These are phyloP conservation scores for Anoura caudifer DNA, from an alignment of 2,113 vertebrate species.

Conservation along the genomic window DNA sequence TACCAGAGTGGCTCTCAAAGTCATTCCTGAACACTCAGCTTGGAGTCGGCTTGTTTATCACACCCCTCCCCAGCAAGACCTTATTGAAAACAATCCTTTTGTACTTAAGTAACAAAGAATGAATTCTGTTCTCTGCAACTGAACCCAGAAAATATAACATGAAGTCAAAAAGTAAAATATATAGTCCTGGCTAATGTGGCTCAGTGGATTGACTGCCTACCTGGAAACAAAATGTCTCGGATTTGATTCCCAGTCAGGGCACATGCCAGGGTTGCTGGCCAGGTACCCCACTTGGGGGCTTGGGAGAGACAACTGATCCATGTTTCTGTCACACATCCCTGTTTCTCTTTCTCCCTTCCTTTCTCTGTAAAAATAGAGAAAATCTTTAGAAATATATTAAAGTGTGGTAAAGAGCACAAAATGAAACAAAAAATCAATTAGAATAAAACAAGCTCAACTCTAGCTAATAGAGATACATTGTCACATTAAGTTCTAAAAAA, in stretches of 20 bases:
- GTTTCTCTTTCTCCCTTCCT: too few species aligned
- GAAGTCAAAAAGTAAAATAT: constrained; percentile 14
- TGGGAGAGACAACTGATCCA: too few species aligned
- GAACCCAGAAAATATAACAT: not conserved
- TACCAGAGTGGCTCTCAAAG: not conserved
- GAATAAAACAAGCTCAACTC: not conserved
- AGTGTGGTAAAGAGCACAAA: not conserved
- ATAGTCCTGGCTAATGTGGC: too few species aligned
- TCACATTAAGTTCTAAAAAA: not conserved
- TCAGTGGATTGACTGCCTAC: too few species aligned
- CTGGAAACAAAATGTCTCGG: too few species aligned
- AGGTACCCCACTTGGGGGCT: too few species aligned
- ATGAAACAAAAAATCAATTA: not conserved
- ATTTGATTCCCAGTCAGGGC: too few species aligned
- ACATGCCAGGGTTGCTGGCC: too few species aligned
- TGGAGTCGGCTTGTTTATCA: not conserved
- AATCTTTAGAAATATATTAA: not conserved
- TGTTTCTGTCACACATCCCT: too few species aligned
- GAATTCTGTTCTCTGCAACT: constrained; percentile 11
- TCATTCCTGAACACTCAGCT: not conserved
- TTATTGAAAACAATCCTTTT: not conserved
- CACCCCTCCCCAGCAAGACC: too few species aligned
- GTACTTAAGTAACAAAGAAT: not conserved
- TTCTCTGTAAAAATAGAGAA: too few species aligned
- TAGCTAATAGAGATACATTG: not conserved